Base-by-base conservation (phyloP, 2,797 vertebrate species). In the Percopsis omiscomaycus region DNA sequence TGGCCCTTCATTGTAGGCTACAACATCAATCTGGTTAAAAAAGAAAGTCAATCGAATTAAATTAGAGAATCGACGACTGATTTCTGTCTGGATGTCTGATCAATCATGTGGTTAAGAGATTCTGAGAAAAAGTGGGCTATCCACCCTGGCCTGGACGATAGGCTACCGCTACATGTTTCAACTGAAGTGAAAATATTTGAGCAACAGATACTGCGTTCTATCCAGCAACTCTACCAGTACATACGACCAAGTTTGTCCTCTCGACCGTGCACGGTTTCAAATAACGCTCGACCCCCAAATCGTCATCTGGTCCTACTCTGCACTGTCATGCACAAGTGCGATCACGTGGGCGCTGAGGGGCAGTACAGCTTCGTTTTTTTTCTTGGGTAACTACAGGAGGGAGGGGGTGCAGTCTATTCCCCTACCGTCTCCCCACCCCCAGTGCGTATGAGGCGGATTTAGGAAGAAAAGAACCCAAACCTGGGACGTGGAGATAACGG, bases 291-390 rank as follows among this genome's bases (percentile, higher is more conserved):
- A 65, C 32, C 70, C 64, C 42, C 61, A 63, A 66, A 50, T 47
- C 44, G 57, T 88, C 89, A 83, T 90, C 89, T 90, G 91, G 84
- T 91, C 91, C 87, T 88, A 88, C 91, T 91, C 89, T 83, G 89
- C 80, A 75, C 75, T 80, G 70, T 81, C 61, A 49, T 75, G 83
- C 78, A 62, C 81, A 61, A 50, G 71, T 42, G 50, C 14, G 52
- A 66, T 75, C 73, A 79, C 74, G 74, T 75, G 66, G 55, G 4
- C 69, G 37, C 68, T 8, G 62, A 61, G 66, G 64, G 50, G 63
- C 58, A 42, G 61, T 56, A 55, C 46, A 45, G 56, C 15, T 27
- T 16, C 56, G n/a, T 6, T 15, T 45, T 13, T 45, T 22, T n/a
- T 11, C 27, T 13, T 54, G 42, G 16, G n/a, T 28, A 45, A 68